phyloP scores from a whole-genome alignment of 2,113 vertebrate species.

The Marcusenius ussheri region DNA sequence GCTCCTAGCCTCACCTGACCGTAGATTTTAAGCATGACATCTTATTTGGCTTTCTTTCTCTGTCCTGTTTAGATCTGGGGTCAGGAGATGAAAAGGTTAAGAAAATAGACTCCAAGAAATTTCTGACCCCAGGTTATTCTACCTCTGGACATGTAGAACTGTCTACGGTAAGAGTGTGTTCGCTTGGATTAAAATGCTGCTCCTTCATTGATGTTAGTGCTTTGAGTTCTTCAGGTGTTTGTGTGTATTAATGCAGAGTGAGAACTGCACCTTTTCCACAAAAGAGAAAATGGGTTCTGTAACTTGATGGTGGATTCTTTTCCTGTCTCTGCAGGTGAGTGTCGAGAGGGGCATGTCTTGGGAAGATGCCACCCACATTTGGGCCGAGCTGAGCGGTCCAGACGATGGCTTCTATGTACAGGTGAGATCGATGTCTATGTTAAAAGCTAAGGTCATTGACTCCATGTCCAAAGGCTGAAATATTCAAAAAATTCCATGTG shows the following conservation, averaged over 20 bases:
- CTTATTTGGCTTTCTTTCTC: no score
- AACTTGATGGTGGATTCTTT: not conserved
- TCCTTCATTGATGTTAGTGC: not conserved
- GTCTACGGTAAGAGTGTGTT: constrained; percentile 70
- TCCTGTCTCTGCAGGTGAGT: constrained; percentile 65
- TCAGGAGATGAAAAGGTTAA: constrained; percentile 95
- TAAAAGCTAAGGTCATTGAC: not conserved
- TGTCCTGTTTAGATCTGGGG: constrained; percentile 71
- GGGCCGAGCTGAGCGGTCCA: constrained; percentile 86
- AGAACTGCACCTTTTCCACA: not conserved
- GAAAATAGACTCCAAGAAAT: constrained; percentile 86
- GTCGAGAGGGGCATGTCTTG: constrained; percentile 97
- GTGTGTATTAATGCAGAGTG: not conserved
- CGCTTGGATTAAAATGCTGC: not conserved
- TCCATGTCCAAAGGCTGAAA: not conserved
- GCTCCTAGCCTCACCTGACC: not conserved
- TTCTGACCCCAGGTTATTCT: constrained; percentile 91
- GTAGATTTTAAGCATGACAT: not conserved
- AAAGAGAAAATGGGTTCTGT: not conserved
- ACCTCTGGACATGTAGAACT: constrained; percentile 91
- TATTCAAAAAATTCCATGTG: not conserved
- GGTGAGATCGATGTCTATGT: constrained; percentile 41
- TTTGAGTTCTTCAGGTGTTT: not conserved
- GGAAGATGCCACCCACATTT: constrained; percentile 91
- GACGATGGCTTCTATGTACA: constrained; percentile 97